Percentiles rank a stretch among this genome's conserved stretches.
These are phyloP conservation scores for Masticophis lateralis DNA, from an alignment of 2,797 vertebrate genomes.

Conservation along the genomic window DNA sequence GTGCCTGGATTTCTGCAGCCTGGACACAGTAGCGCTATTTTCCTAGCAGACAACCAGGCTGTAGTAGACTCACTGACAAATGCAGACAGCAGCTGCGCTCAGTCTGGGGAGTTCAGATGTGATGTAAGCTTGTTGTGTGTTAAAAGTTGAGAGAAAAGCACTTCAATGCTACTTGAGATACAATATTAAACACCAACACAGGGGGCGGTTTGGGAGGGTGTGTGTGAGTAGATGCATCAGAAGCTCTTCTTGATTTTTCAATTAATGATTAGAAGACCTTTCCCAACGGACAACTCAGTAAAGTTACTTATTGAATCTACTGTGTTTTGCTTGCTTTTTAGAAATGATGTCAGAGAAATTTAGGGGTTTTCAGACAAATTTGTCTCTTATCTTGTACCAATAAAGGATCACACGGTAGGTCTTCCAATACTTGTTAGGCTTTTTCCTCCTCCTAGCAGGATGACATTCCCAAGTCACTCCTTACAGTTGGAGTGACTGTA, in stretches of 20 bases:
- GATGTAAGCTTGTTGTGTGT: not conserved
- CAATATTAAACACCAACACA: not conserved
- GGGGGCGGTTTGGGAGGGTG: not conserved
- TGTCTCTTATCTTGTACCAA: constrained; percentile 3
- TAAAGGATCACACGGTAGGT: not conserved
- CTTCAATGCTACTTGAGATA: constrained; percentile 28
- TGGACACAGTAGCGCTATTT: fast-evolving
- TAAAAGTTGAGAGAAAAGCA: constrained; percentile 20
- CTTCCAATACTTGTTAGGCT: not conserved
- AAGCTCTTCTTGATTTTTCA: constrained; percentile 37
- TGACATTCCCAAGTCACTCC: not conserved
- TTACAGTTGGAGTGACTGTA: not conserved
- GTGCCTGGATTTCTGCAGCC: not conserved
- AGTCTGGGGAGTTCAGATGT: not conserved
- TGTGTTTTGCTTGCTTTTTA: not conserved
- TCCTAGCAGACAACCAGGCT: not conserved
- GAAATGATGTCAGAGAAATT: not conserved
- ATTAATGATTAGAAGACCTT: constrained; percentile 68
- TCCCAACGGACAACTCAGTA: constrained; percentile 51
- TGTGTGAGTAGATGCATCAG: constrained; percentile 21
- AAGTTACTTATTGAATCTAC: constrained; percentile 57
- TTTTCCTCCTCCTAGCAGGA: not conserved
- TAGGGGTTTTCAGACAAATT: constrained; percentile 19
- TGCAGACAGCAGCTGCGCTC: too few species aligned
- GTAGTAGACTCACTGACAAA: too few species aligned